Evolutionary conservation across 1,140 invertebrate species (phyloP).

Genomic region (Xylocopa sonorina): DNA sequence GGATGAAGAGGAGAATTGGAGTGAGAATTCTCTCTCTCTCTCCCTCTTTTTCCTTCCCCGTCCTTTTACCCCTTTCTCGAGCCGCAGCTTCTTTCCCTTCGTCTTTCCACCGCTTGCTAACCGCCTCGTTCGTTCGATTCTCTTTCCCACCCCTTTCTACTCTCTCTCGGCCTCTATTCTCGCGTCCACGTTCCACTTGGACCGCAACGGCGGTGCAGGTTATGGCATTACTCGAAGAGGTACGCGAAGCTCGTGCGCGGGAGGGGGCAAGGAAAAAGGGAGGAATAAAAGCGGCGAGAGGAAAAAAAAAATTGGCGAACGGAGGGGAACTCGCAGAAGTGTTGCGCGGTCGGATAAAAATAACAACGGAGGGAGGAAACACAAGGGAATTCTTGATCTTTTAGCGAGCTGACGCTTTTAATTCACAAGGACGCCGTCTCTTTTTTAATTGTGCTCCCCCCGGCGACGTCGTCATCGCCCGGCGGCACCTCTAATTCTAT

Average conservation of each 20-base stretch:
- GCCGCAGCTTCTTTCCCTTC: not conserved
- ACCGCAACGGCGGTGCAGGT: not conserved
- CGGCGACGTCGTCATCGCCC: not conserved
- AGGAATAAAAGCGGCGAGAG: too few relatives aligned
- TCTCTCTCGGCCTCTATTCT: not conserved
- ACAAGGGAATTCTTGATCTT: constrained; percentile 74
- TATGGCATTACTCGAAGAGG: constrained; percentile 15
- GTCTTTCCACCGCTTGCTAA: not conserved
- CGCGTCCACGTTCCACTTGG: not conserved
- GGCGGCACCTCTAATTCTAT: constrained; percentile 52
- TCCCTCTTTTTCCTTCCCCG: too few relatives aligned
- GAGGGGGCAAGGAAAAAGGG: not conserved
- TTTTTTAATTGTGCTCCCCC: constrained; percentile 70
- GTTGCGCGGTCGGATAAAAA: constrained; percentile 21
- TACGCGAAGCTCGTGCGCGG: not conserved
- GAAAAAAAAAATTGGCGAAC: not conserved
- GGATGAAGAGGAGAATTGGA: constrained; percentile 71
- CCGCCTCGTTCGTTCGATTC: not conserved
- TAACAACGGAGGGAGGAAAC: constrained; percentile 55
- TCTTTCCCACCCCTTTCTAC: not conserved
- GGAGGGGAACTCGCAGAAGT: too few relatives aligned
- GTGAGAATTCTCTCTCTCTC: constrained; percentile 71
- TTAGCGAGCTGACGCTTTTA: constrained; percentile 76
- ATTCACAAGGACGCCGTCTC: constrained; percentile 70
- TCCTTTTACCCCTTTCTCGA: constrained; percentile 29